Base-by-base conservation (phyloP, 2,797 vertebrate species). In the Muraenolepis orangiensis region DNA sequence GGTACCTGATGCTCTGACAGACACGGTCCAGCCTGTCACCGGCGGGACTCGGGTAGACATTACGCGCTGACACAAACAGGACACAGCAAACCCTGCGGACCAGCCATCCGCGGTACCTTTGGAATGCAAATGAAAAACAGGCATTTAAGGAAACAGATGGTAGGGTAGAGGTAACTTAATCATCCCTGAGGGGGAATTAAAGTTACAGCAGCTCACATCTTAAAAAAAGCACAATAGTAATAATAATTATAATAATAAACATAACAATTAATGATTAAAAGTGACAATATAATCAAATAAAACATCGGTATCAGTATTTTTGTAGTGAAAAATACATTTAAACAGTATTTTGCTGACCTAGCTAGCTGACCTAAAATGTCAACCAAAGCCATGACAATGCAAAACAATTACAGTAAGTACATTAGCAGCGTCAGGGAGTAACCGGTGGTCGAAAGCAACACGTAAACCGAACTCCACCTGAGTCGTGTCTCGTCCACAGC, bases 71-170 rank as follows among this genome's bases (percentile, higher is more conserved):
- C 30, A 95, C 89, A 26, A 95, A 94, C 0, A 98, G 89, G 73
- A 92, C 70, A 0, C 89, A 94, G 67, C 95, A 97, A 18, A 97
- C 76, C 80, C 95, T 93, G 29, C 95, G 93, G 68, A 96, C 97
- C 72, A 99, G 89, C 97, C 98, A 99, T 78, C 98, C 98, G 74
- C 96, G 92, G 87, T 94, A 98, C 91, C 98, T 99, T 67, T 30
- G 28, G 30, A 11, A 26, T 64, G 23, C 57, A 64, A 78, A n/a
- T n/a, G n/a, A 13, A 76, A n/a, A 42, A 75, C 20, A 67, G 23
- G 74, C 71, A 78, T 51, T 26, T 72, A 74, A 70, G 68, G 68
- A 28, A 67, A 34, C 34, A 57, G n/a, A n/a, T 67, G 40, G 66
- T n/a, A 0, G 12, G 11, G 14, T 29, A 11, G 14, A 30, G 72